phyloP scores from a whole-genome alignment of 2,888 invertebrate species.

The Catocala sponsa region DNA sequence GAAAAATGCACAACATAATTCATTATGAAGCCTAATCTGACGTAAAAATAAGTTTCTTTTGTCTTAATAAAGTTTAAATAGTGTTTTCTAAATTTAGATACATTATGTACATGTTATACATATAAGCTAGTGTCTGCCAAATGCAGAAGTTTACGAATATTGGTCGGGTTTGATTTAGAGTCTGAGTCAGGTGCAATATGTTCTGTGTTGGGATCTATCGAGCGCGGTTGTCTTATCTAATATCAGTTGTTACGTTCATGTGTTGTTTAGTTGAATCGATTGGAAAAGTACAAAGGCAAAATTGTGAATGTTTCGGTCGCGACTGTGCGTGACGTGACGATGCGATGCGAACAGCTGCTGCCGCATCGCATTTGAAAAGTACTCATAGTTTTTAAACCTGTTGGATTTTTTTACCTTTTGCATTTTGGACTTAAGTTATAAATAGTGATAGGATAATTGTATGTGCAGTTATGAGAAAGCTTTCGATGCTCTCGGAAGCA shows the following conservation, averaged over 20 bases:
- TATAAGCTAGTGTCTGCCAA: constrained; percentile 67
- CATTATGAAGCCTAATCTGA: constrained; percentile 84
- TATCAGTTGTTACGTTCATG: constrained; percentile 54
- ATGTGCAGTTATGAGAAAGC: constrained; percentile 63
- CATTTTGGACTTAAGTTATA: constrained; percentile 73
- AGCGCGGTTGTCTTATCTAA: constrained; percentile 29
- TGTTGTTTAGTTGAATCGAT: constrained; percentile 55
- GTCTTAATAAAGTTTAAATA: constrained; percentile 69
- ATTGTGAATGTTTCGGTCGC: constrained; percentile 55
- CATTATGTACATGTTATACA: constrained; percentile 70
- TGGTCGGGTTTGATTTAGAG: constrained; percentile 67
- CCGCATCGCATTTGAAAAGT: constrained; percentile 58
- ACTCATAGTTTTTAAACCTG: constrained; percentile 63
- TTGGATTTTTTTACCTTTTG: constrained; percentile 72
- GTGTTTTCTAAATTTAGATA: constrained; percentile 75
- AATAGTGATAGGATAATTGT: constrained; percentile 62
- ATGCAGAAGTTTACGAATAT: constrained; percentile 64
- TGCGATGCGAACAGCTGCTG: constrained; percentile 35
- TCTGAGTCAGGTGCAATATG: constrained; percentile 77
- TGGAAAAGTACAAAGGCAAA: constrained; percentile 64
- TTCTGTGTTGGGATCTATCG: constrained; percentile 58
- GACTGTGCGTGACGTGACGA: constrained; percentile 38
- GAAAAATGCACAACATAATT: constrained; percentile 85
- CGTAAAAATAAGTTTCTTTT: constrained; percentile 75
- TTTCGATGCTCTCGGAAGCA: constrained; percentile 59